Evolutionary conservation across 2,888 invertebrate genomes (phyloP), one percentile per base, ranked within the genome.

Genomic region (Uloborus plumipes): DNA sequence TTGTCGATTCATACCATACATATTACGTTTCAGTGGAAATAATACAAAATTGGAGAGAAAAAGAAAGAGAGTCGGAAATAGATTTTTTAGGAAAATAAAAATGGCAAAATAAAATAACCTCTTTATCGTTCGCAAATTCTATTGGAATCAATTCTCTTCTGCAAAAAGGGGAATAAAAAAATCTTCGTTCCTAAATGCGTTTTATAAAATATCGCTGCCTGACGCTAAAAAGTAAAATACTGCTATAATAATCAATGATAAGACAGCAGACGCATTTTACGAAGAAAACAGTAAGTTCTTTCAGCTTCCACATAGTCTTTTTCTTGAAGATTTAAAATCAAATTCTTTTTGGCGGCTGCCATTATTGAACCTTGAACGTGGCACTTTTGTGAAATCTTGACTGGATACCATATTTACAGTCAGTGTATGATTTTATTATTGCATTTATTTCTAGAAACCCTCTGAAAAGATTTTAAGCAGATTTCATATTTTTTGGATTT

Each of bases 101-200:
- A 39, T 39, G 39, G 39, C 39, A 39, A 64, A 49, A 74, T 70
- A 64, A 78, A 67, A 71, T 78, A 66, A 31, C 59, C 58, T 22
- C 50, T 53, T 79, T 73, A 73, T 73, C 71, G 78, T 78, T 78
- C 72, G 65, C 79, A 73, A 72, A 79, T 73, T 79, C 79, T 73
- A 79, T 67, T 66, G 72, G 72, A 79, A 79, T 79, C 79, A 72
- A 79, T 79, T 79, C 73, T 66, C 66, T 22, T n/a, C 67, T 72
- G 39, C 72, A 66, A 59, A 71, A 70, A 39, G 22, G 26, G 59
- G 31, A 9, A 47, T 22, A 50, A 53, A 7, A n/a, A 50, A 49
- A 26, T 47, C 50, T 51, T 39, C n/a, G 39, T 49, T 15, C 62
- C 72, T 66, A 66, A 79, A 79, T 79, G 55, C 72, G 51, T 79